Evolutionary conservation across 2,888 invertebrate genomes (phyloP), one percentile per base, ranked within the genome.

Genomic region (Eupithecia exiguata): DNA sequence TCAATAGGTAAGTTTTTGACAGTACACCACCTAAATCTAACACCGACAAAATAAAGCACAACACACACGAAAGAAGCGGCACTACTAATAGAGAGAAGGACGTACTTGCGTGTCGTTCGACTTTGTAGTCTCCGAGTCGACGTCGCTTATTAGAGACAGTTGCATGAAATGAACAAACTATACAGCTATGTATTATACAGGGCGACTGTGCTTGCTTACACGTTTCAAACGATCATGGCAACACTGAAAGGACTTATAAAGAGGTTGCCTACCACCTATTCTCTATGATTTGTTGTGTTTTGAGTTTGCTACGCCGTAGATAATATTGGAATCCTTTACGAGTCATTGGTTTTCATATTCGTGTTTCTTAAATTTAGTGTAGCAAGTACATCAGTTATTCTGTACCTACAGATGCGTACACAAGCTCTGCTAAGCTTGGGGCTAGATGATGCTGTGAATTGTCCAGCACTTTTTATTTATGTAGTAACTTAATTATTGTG

Each of bases 151-250:
- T 87, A 94, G 91, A 88, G 94, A 93, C 84, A 94, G 94, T 93
- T 94, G 94, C 94, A 94, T 94, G 94, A 94, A 94, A 94, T 94
- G 93, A 90, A 94, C 94, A 94, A 94, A 94, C 94, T 94, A 93
- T 92, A 91, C 90, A 91, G 89, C 93, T 92, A 91, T 30, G 30
- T 30, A 30, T 92, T 92, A 93, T 90, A 92, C 87, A 87, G 84
- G 84, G 80, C 69, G 81, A 83, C 83, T 79, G 75, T 1, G 53
- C 12, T 58, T 58, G 12, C 5, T 25, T 12, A 5, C 49, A 53
- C 58, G 12, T 5, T 58, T 25, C 25, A 58, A 25, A 58, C 25
- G 21, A 25, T 58, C 25, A 58, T 25, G 58, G 49, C n/a, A 9
- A 58, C 58, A 58, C 58, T 58, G 12, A 25, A 58, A 25, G 5